Percentiles rank a stretch among this genome's conserved stretches.
Evolutionary conservation across 2,888 invertebrate species (phyloP).

Genomic region (Apeira syringaria): DNA sequence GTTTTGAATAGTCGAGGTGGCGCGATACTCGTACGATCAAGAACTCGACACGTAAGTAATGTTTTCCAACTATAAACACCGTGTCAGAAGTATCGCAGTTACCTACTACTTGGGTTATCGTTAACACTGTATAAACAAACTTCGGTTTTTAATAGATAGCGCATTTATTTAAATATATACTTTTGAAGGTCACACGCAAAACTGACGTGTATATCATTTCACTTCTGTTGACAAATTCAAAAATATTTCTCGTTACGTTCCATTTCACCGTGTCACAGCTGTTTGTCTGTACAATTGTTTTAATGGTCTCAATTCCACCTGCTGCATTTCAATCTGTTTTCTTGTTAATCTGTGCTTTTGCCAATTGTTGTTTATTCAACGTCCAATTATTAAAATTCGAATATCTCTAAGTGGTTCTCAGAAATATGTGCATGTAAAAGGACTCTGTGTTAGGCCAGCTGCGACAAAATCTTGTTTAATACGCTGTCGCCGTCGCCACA

Average conservation of each 20-base stretch:
- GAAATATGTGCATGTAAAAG: conserved; percentile 5
- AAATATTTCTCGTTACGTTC: too few species aligned
- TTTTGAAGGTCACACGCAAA: conserved; percentile 16
- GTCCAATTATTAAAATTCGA: too few species aligned
- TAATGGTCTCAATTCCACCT: conserved; percentile 1
- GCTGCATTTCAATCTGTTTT: conserved; percentile 1
- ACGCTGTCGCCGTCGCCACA: too few species aligned
- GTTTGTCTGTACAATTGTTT: too few species aligned
- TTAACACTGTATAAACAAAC: conserved; percentile 4
- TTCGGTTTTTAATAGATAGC: conserved; percentile 12
- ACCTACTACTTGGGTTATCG: neutral
- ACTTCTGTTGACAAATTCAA: neutral
- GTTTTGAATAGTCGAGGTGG: conserved; percentile 48
- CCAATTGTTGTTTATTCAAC: neutral
- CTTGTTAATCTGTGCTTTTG: neutral
- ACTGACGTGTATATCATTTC: conserved; percentile 5
- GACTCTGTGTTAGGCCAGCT: conserved; percentile 17
- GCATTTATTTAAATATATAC: conserved; percentile 12
- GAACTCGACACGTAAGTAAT: conserved; percentile 31
- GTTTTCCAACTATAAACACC: conserved; percentile 46
- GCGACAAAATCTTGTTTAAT: too few species aligned
- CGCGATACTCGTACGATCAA: conserved; percentile 64
- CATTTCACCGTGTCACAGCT: too few species aligned
- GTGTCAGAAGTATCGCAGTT: conserved; percentile 13
- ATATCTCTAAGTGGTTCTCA: neutral